Conservation (phyloP, 2,113 vertebrate genomes). For the Rhipidura dahli region DNA sequence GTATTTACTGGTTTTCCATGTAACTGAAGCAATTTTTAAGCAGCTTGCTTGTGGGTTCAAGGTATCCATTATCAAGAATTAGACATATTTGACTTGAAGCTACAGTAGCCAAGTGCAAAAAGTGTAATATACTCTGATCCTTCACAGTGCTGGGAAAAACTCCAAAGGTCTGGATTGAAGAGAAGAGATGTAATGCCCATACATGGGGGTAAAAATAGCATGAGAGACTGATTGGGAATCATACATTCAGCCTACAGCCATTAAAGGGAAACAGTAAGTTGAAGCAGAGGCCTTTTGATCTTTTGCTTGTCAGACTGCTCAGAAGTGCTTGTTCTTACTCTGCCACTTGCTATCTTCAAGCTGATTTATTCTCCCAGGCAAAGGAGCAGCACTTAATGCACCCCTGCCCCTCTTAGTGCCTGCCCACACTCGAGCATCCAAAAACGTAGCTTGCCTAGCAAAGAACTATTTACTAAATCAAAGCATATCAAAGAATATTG, state of each 20-base stretch:
- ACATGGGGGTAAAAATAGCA: constrained; percentile 42
- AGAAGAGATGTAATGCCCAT: constrained; percentile 10
- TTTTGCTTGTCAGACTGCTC: background rate
- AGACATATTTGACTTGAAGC: background rate
- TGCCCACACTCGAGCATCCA: background rate
- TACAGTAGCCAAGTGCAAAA: constrained; percentile 35
- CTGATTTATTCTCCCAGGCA: background rate
- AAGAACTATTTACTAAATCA: background rate
- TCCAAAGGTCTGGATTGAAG: constrained; percentile 25
- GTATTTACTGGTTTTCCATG: background rate
- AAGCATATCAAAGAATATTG: background rate
- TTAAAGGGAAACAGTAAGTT: constrained; percentile 41
- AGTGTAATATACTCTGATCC: background rate
- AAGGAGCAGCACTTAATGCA: background rate
- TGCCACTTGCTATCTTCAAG: background rate
- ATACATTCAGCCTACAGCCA: background rate
- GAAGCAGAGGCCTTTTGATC: background rate
- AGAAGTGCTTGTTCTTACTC: background rate
- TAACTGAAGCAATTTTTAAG: background rate
- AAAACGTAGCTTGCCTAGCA: background rate
- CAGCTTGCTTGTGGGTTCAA: background rate
- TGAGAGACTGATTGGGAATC: background rate
- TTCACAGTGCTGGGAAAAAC: constrained; percentile 16
- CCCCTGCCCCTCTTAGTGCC: background rate
- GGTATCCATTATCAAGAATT: background rate